Evolutionary conservation across 2,888 invertebrate species (phyloP).

Genomic region (Tiphia femorata): DNA sequence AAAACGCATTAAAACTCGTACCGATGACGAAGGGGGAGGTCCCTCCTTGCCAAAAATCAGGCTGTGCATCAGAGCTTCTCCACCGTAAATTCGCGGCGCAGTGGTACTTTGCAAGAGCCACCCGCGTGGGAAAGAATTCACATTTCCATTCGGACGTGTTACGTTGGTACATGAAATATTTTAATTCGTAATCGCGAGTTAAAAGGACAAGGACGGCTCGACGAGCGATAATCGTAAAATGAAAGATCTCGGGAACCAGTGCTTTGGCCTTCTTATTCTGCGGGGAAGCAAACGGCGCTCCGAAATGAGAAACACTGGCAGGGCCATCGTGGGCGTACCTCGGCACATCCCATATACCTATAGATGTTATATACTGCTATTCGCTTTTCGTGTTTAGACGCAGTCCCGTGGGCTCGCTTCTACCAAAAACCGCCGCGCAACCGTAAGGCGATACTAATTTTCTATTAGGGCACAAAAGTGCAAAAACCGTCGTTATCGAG

Average conservation of each 20-base stretch:
- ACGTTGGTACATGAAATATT: too few relatives aligned
- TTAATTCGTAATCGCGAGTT: too few relatives aligned
- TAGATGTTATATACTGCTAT: constrained; percentile 55
- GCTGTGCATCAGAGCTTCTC: constrained; percentile 51
- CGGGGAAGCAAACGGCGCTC: too few relatives aligned
- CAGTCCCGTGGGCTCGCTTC: constrained; percentile 51
- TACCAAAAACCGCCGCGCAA: constrained; percentile 44
- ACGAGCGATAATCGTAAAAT: too few relatives aligned
- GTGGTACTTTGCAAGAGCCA: constrained; percentile 52
- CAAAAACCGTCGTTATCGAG: constrained; percentile 44
- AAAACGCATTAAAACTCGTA: constrained; percentile 66
- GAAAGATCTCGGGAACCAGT: too few relatives aligned
- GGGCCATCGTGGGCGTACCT: constrained; percentile 63
- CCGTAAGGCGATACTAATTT: constrained; percentile 65
- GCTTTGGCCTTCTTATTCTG: too few relatives aligned
- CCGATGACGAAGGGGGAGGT: constrained; percentile 62
- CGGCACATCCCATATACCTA: constrained; percentile 62
- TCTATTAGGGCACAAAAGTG: constrained; percentile 54
- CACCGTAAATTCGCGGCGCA: constrained; percentile 43
- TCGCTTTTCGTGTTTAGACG: constrained; percentile 64
- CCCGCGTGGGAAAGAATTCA: constrained; percentile 13
- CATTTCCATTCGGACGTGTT: too few relatives aligned
- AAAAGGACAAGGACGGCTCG: too few relatives aligned
- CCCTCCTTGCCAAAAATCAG: constrained; percentile 63
- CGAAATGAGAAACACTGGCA: constrained; percentile 63